Base-by-base conservation (phyloP, 1,140 invertebrate genomes). In the Diabrotica virgifera region DNA sequence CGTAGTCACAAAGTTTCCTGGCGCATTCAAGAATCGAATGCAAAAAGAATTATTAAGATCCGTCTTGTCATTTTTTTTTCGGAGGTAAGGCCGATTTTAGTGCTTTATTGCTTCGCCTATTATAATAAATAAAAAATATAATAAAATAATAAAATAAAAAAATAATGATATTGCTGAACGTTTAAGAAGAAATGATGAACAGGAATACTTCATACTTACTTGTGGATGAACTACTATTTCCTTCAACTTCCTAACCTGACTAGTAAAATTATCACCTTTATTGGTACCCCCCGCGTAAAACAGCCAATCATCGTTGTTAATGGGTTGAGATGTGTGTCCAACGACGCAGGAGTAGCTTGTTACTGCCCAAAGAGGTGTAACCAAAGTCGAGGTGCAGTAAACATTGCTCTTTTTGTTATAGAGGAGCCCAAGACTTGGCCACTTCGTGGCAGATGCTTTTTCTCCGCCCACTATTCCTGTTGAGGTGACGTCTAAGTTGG, bases 311-410 rank as follows among this genome's bases (percentile, higher is more conserved):
- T 72, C 55, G 1, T 62, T 38, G 14, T 55, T 11, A 11, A 56
- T 62, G 4, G 38, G 6, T 56, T 63, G 61, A 54, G n/a, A 63
- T 35, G 24, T 52, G 71, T 64, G 59, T 35, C 53, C 55, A 5
- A 50, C 54, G 54, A 86, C 77, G 62, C 86, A 88, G 1, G 82
- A 84, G 65, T 85, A 85, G 69, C 85, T 84, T 6, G 85, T 81
- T 40, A 87, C 72, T 12, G 82, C 79, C 80, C 86, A 85, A 69
- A 80, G 79, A 4, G 85, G 85, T 52, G 83, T 80, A 13, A 88
- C 68, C n/a, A 87, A 75, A 62, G 81, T 85, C 6, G 84, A 82
- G 6, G 86, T 86, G 67, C 85, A 87, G 64, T 82, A 79, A 36
- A 81, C 76, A 40, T 84, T 82, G 53, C 76, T 75, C 72, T 82